Percentiles rank a stretch among this genome's conserved stretches.
phyloP scores from a whole-genome alignment of 2,888 invertebrate genomes.

The Gortyna flavago region DNA sequence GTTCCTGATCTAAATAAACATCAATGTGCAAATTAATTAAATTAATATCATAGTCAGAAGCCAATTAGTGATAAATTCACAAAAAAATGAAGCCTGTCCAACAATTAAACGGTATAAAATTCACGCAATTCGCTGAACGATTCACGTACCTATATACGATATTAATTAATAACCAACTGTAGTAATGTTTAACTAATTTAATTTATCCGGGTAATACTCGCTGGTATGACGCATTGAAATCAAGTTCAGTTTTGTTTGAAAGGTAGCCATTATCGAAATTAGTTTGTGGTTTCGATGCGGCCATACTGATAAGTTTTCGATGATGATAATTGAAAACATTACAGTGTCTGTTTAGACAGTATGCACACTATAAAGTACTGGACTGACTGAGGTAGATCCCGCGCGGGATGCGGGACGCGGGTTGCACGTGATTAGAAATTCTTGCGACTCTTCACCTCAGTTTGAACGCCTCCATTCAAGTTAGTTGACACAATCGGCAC shows the following conservation, averaged over 20 bases:
- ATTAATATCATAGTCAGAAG: neutral
- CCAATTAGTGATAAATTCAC: neutral
- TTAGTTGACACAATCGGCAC: neutral
- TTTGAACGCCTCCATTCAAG: neutral
- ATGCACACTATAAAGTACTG: neutral
- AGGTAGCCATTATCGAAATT: neutral
- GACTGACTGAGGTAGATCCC: no score
- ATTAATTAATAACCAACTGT: neutral
- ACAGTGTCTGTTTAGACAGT: neutral
- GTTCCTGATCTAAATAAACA: neutral
- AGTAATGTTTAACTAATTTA: neutral
- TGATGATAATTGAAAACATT: neutral
- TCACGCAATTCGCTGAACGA: neutral
- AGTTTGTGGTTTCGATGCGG: neutral
- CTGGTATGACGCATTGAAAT: neutral
- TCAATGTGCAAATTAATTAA: neutral
- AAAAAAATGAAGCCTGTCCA: neutral
- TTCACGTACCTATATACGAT: neutral
- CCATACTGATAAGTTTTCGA: neutral
- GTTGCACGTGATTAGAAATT: no score
- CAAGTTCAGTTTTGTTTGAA: conserved; percentile 1
- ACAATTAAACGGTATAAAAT: conserved; percentile 1
- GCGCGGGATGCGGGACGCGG: no score
- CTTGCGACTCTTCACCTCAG: neutral
- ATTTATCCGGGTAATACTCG: neutral